These are phyloP conservation scores for Aurelia aurita DNA, from an alignment of 30 jellyfish, hydroid and myxozoan genomes.

Conservation along the genomic window DNA sequence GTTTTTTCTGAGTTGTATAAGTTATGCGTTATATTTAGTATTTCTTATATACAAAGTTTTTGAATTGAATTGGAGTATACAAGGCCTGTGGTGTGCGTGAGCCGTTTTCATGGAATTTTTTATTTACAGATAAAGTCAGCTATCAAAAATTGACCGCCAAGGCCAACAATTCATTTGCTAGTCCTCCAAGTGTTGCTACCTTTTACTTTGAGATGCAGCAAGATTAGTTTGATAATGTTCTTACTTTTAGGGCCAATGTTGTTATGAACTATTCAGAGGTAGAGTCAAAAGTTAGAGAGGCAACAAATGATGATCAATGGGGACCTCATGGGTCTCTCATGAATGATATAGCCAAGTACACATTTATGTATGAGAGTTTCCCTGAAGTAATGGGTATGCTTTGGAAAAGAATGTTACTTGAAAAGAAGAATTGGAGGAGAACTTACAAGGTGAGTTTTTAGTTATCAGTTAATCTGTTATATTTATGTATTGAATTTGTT, in stretches of 20 bases:
- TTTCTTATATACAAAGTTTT: no score
- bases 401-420: slow-evolving; percentile 90
- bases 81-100: no score
- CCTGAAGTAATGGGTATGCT: slow-evolving; percentile 99
- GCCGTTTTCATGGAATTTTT: no score
- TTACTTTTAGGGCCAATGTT: slow-evolving; percentile 86
- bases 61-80: no score
- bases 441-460: slow-evolving; percentile 73
- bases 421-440: slow-evolving; percentile 92
- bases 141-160: no score
- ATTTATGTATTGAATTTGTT: not conserved
- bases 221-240: not conserved
- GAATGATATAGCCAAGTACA: slow-evolving; percentile 84
- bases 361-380: slow-evolving; percentile 86
- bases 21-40: no score
- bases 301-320: slow-evolving; percentile 98
- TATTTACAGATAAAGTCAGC: no score
- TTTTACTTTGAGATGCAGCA: no score
- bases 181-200: no score
- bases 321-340: slow-evolving; percentile 95
- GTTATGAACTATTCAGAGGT: slow-evolving; percentile 97
- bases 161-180: no score
- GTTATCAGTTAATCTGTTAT: not conserved
- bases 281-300: slow-evolving; percentile 95
- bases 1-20: no score